These are phyloP conservation scores for Oenanthe melanoleuca DNA, from an alignment of 2,113 vertebrate genomes.

Conservation along the genomic window DNA sequence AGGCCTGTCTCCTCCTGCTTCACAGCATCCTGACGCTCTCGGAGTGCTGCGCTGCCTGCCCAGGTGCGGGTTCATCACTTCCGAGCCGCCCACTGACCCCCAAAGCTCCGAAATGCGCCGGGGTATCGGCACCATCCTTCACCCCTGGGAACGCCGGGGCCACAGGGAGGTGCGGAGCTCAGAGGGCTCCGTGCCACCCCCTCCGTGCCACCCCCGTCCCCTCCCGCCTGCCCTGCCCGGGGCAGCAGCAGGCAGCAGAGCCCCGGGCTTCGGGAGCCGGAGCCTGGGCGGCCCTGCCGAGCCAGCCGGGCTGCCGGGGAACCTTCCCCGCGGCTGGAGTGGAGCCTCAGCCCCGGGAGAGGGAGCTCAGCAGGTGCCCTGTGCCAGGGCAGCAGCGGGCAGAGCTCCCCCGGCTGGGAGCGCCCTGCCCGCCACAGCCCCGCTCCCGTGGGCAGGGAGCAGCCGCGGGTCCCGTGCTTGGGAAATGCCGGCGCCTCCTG, in stretches of 20 bases:
- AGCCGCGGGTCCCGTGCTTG: background rate
- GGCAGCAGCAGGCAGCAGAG: background rate
- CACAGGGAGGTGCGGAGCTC: background rate
- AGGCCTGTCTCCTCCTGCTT: background rate
- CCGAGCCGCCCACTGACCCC: background rate
- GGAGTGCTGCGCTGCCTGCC: background rate
- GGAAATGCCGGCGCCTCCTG: background rate
- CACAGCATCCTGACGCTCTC: background rate
- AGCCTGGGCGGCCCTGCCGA: background rate
- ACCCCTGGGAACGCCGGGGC: rapidly evolving
- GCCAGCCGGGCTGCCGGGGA: background rate
- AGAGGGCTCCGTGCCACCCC: background rate
- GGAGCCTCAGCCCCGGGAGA: background rate
- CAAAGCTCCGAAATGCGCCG: rapidly evolving
- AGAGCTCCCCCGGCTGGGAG: background rate
- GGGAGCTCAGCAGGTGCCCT: background rate
- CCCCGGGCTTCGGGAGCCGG: background rate
- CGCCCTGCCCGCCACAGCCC: background rate
- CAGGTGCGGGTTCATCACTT: rapidly evolving
- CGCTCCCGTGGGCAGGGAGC: background rate
- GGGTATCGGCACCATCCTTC: background rate
- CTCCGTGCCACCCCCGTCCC: background rate
- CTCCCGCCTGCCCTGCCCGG: background rate
- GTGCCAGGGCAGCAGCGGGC: background rate
- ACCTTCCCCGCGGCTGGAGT: background rate